Evolutionary conservation across 1,140 invertebrate species (phyloP).

Genomic region (Phocides pigmalion): DNA sequence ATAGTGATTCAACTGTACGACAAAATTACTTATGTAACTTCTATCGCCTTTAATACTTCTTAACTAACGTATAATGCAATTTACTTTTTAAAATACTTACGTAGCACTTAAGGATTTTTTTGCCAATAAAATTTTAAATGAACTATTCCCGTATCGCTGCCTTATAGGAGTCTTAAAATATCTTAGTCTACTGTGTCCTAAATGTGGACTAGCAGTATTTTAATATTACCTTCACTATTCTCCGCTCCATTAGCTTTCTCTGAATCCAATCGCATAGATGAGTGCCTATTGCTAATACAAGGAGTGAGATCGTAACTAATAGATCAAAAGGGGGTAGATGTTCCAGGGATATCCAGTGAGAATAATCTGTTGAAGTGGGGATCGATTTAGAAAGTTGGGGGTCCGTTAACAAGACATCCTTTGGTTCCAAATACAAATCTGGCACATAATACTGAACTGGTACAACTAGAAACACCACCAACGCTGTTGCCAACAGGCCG

Average conservation of each 20-base stretch:
- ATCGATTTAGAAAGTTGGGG: slow-evolving; percentile 6
- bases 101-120: too few species aligned
- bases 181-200: too few species aligned
- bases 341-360: slow-evolving; percentile 44
- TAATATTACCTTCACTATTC: slow-evolving; percentile 61
- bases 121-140: too few species aligned
- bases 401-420: slow-evolving; percentile 19
- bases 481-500: slow-evolving; percentile 56
- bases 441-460: slow-evolving; percentile 67
- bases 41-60: too few species aligned
- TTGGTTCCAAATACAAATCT: slow-evolving; percentile 39
- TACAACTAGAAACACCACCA: slow-evolving; percentile 58
- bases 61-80: too few species aligned
- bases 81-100: too few species aligned
- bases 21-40: neutral
- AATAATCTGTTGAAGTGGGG: slow-evolving; percentile 3
- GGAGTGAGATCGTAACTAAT: slow-evolving; percentile 48
- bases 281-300: slow-evolving; percentile 49
- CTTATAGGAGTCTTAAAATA: too few species aligned
- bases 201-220: too few species aligned
- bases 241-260: slow-evolving; percentile 70
- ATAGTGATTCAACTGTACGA: slow-evolving; percentile 59
- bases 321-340: slow-evolving; percentile 58
- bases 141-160: too few species aligned
- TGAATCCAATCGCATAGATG: slow-evolving; percentile 74